Evolutionary conservation across 2,888 invertebrate species (phyloP), one percentile per base, ranked within the genome.

Genomic region (Pterostichus madidus): DNA sequence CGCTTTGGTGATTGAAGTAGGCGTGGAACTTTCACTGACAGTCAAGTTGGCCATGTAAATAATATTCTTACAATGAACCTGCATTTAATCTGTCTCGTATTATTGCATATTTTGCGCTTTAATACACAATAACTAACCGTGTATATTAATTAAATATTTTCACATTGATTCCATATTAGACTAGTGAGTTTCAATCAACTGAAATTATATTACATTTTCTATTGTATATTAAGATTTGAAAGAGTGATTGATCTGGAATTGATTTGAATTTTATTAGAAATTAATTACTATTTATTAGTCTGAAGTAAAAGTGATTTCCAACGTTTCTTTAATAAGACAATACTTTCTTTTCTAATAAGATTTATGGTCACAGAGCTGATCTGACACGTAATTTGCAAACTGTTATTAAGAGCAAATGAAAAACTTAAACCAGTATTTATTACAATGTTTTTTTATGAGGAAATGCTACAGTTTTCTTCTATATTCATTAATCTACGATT

Each of bases 1-100:
- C 53, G 53, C 53, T 13, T 53, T 24, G 15, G 56, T 24, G 24
- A 31, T 59, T 59, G 24, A 59, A 59, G 11, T 10, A 52, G 75
- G 52, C 24, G 75, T 75, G 75, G 52, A 11, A 52, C 75, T 75
- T 75, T 75, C 75, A 49, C 75, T 53, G 11, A 39, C 31, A 59
- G 31, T 59, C 59, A 24, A 24, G 24, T 3, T 24, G 3, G 44
- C 13, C 13, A 39, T 71, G 24, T 44, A 15, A 13, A 39, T 35
- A n/a, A 68, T 68, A 5, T 64, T 68, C 39, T 68, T 31, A 3
- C 31, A 68, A 68, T 64, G 64, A 64, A 64, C 31, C n/a, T 32
- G 31, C 64, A 2, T 15, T 35, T 39, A 61, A 61, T 64, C 1
- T 32, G 31, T 68, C 11, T 71, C 13, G 11, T 11, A 71, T 39